Base-by-base conservation (phyloP, 2,888 invertebrate genomes). In the Dexiosoma caninum region DNA sequence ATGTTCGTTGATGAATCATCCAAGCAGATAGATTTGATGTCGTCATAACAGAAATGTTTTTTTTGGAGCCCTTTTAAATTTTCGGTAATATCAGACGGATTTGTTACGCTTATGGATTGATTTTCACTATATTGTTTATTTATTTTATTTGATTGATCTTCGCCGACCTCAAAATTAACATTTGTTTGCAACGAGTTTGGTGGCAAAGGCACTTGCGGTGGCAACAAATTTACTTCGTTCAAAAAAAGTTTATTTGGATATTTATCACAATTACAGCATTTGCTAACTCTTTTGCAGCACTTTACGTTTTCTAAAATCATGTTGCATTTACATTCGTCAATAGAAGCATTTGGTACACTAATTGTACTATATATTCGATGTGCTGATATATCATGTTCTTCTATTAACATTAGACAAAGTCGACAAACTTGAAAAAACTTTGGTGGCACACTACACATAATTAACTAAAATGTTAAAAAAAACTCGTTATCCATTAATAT, bases 391-490 rank as follows among this genome's bases (percentile, higher is more conserved):
- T 94, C 94, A 92, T 93, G 92, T 91, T 93, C 93, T 92, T 92
- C 92, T 91, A 93, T 93, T 91, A 93, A 92, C 92, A 95, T 95
- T 94, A 96, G 94, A 94, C 96, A 96, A 93, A 96, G 94, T 92
- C 96, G 95, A 95, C 96, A 96, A 93, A 96, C 94, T 94, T 95
- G 95, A 93, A 95, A 95, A 93, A 95, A 96, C 94, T 95, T 96
- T 93, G 94, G 94, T 93, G 95, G 95, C 94, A 96, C 94, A 93
- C 94, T 94, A 94, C 94, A 95, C 95, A 95, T 95, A 94, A 94
- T 95, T 94, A 60, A 76, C 37, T 40, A 78, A 69, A 71, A 62
- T 23, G 53, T 44, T 53, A 49, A 32, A 40, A 35, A 32, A 72
- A 30, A 30, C 21, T 71, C 1, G 19, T 57, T 55, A 71, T 62